Base-by-base conservation (phyloP, 1,140 invertebrate species). In the Apis cerana region DNA sequence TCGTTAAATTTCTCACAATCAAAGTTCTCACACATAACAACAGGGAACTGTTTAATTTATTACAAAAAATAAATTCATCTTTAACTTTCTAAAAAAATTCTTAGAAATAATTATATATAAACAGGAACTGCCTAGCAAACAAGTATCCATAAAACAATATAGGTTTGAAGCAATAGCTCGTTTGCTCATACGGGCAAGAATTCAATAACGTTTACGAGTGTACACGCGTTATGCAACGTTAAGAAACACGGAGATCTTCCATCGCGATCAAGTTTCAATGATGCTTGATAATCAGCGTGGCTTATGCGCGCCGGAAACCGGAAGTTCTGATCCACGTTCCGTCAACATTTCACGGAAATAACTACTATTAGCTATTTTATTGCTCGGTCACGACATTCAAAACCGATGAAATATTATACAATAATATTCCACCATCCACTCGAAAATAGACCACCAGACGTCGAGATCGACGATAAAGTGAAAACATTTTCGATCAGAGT, bases 301-400 rank as follows among this genome's bases (percentile, higher is more conserved):
- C 27, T 48, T 27, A 17, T 64, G 72, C 9, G 21, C 33, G 17
- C 17, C 13, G 75, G 58, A 58, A 77, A 70, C 80, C 54, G 80
- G 75, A 78, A 78, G 23, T 70, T 69, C 43, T 61, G 74, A 77
- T 81, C 61, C 23, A 68, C 54, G 62, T 61, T 27, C 43, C 54
- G 27, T 19, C 62, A 54, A 61, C 70, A 48, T 78, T 70, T 33
- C 65, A 21, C 54, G 65, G 15, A 65, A 77, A 82, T 70, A 82
- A 61, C 56, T 56, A 56, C 65, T 33, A 33, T 3, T 33, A 62
- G 74, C 56, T 54, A 43, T 82, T 77, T 74, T 69, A n/a, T n/a
- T 59, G 62, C 61, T 65, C 43, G 54, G 15, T 50, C 50, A 52
- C 74, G 69, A 61, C 62, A 50, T 58, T 82, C 43, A 65, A 69